Evolutionary conservation across 2,888 invertebrate genomes (phyloP).

Genomic region (Ashinkailepas kermadecensis): DNA sequence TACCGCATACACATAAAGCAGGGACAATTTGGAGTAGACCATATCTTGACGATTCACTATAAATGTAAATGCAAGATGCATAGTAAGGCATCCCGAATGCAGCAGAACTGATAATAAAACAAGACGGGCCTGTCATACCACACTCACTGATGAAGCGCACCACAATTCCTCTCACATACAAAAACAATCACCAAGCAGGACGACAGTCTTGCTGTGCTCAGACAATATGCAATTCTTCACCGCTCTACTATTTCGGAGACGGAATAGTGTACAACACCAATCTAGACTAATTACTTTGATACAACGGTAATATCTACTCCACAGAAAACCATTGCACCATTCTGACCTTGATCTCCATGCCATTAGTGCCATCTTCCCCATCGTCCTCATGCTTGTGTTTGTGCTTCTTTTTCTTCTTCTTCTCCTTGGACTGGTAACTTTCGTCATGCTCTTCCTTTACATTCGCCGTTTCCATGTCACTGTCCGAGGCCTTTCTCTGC

Average conservation of each 20-base stretch:
- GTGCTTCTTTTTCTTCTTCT: constrained; percentile 58
- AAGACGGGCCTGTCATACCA: too few species aligned
- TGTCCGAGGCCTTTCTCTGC: constrained; percentile 28
- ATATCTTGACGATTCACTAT: too few species aligned
- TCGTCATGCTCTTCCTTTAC: neutral
- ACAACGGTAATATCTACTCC: neutral
- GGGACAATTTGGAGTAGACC: too few species aligned
- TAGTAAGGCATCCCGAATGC: too few species aligned
- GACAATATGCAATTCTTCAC: too few species aligned
- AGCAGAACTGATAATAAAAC: too few species aligned
- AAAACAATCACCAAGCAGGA: too few species aligned
- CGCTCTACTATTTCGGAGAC: neutral
- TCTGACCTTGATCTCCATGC: neutral
- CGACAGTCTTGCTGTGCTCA: too few species aligned
- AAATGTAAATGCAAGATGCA: too few species aligned
- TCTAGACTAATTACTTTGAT: neutral
- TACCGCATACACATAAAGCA: too few species aligned
- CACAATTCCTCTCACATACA: too few species aligned
- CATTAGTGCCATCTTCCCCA: neutral
- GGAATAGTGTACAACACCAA: neutral
- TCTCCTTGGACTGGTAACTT: constrained; percentile 39
- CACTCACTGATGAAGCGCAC: too few species aligned
- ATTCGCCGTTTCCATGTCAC: neutral
- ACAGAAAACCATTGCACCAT: neutral
- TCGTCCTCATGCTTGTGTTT: constrained; percentile 52